Base-by-base conservation (phyloP, 2,797 vertebrate species). In the Sebastes oblongus region DNA sequence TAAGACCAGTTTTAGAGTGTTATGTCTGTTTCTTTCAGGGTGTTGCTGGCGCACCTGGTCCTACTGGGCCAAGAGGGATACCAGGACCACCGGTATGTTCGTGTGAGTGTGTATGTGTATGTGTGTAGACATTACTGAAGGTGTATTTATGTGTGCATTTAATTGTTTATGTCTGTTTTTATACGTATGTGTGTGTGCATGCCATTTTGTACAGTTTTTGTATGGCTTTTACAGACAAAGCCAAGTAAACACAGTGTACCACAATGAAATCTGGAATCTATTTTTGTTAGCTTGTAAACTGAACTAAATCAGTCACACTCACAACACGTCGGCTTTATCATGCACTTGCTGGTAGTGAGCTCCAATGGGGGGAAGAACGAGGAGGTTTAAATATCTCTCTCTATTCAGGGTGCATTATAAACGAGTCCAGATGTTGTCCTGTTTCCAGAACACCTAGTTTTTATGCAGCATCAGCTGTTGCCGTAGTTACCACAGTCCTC, bases 61-160 rank as follows among this genome's bases (percentile, higher is more conserved):
- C 94, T 2, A 80, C 92, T 75, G 98, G 98, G 75, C 91, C 94
- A 36, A 96, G 95, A 94, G 98, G 98, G 91, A 98, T 97, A 90
- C 94, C 95, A 85, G 98, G 98, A 84, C 95, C 95, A 34, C 88
- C 78, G 90, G 98, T 98, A 96, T 78, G 97, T 96, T 34, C 8
- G 46, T 67, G 65, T 75, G 65, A 70, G 32, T 82, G 70, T 84
- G 64, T 30, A 25, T 65, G 34, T 58, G 56, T 54, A 13, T 83
- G 61, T 68, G 59, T 56, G 59, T 72, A 16, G 16, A 50, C 13
- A 34, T 46, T 34, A 55, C n/a, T 50, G 20, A 78, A 75, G 9
- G 64, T 70, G 56, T 76, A 30, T 70, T 12, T 59, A 25, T 80
- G 13, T 71, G 24, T 54, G 55, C 30, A 4, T 72, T 55, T 82